Percentiles rank a stretch among this genome's conserved stretches.
Evolutionary conservation across 2,113 vertebrate species (phyloP).

Genomic region (Microcebus jonahi): DNA sequence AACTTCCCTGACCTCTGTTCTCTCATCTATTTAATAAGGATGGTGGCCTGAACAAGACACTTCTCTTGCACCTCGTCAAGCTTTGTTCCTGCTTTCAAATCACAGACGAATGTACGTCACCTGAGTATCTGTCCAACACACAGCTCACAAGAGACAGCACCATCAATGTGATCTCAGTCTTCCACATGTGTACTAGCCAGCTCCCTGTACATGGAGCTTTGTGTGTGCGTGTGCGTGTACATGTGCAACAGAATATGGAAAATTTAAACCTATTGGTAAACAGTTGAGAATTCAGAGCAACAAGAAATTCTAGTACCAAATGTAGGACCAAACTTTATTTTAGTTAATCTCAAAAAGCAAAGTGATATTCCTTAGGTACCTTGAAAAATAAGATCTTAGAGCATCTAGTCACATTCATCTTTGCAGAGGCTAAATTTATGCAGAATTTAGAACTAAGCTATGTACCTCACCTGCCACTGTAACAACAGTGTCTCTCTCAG

Average conservation of each 20-base stretch:
- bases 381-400: constrained; percentile 9
- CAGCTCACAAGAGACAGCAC: not conserved
- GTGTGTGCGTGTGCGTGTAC: not conserved
- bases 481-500: not conserved
- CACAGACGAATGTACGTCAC: not conserved
- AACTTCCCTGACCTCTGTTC: not conserved
- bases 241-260: not conserved
- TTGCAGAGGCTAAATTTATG: not conserved
- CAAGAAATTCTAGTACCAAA: constrained; percentile 13
- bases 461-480: not conserved
- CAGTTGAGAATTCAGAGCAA: not conserved
- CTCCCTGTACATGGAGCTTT: not conserved
- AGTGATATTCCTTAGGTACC: not conserved
- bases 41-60: not conserved
- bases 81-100: not conserved
- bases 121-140: not conserved
- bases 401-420: not conserved
- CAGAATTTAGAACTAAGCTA: not conserved
- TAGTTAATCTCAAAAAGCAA: constrained; percentile 10
- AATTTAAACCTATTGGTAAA: not conserved
- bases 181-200: not conserved
- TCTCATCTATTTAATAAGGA: not conserved
- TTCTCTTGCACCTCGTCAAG: not conserved
- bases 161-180: not conserved
- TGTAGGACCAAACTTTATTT: not conserved